Percentiles rank a stretch among this genome's conserved stretches.
Evolutionary conservation across 2,797 vertebrate genomes (phyloP).

Genomic region (Anas georgica): DNA sequence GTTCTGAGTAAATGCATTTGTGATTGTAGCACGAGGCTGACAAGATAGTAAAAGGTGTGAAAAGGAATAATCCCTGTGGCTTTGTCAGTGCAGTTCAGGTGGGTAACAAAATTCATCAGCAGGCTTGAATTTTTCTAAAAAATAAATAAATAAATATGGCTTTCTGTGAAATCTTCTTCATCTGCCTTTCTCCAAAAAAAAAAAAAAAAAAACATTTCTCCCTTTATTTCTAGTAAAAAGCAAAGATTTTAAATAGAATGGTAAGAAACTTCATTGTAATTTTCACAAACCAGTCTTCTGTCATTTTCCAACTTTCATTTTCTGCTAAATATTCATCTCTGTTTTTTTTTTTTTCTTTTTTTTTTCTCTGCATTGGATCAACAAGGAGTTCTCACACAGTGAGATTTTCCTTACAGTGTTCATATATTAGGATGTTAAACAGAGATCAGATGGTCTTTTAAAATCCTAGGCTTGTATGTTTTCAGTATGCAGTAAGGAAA

Average conservation of each 20-base stretch:
- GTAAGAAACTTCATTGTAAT: not conserved
- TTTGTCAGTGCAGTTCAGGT: not conserved
- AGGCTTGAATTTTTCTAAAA: fast-evolving
- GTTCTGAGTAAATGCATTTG: not conserved
- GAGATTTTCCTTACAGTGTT: not conserved
- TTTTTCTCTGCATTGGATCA: not conserved
- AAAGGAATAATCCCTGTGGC: not conserved
- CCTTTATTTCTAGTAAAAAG: not conserved
- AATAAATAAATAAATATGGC: not conserved
- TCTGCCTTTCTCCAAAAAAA: not conserved
- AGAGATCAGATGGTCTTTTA: not conserved
- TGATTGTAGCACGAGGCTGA: not conserved
- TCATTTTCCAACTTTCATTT: not conserved
- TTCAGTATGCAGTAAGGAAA: not conserved
- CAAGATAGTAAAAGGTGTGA: not conserved
- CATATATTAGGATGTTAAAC: not conserved
- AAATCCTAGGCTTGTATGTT: not conserved
- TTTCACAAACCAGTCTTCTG: not conserved
- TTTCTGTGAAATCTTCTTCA: not conserved
- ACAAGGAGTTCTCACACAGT: not conserved
- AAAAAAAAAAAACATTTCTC: not conserved
- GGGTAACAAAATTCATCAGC: not conserved
- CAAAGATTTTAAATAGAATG: not conserved
- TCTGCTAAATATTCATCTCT: not conserved
- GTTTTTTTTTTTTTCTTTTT: too few species aligned